phyloP scores from a whole-genome alignment of 2,888 invertebrate genomes.

The Agrochola macilenta region DNA sequence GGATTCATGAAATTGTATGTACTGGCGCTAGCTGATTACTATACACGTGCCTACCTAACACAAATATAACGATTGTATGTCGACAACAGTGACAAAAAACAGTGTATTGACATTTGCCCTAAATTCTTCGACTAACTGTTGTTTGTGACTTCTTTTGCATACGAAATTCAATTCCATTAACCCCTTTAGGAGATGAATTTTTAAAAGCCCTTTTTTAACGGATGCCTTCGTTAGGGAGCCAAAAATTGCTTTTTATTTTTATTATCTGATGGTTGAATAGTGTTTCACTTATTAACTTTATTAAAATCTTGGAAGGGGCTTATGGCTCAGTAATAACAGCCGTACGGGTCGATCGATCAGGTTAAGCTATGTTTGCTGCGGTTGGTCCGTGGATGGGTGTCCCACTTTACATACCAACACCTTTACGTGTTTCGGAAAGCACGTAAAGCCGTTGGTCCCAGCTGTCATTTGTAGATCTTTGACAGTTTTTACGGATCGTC shows the following conservation, averaged over 20 bases:
- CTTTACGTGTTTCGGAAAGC: too few species aligned
- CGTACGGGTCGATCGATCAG: too few species aligned
- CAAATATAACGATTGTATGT: not conserved
- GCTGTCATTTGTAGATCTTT: too few species aligned
- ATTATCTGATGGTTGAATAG: too few species aligned
- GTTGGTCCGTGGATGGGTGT: too few species aligned
- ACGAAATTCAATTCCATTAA: conserved; percentile 7
- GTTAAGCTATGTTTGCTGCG: too few species aligned
- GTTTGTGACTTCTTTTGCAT: not conserved
- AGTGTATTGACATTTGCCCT: not conserved
- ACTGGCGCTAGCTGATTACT: not conserved
- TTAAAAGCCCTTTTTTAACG: not conserved
- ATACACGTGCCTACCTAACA: not conserved
- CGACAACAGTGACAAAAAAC: not conserved
- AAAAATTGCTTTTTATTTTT: not conserved
- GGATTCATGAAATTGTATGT: not conserved
- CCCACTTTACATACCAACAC: too few species aligned
- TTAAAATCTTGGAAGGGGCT: too few species aligned
- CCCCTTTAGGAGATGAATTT: not conserved
- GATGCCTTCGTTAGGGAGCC: not conserved
- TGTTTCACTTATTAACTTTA: not conserved
- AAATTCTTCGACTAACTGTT: not conserved
- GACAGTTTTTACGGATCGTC: too few species aligned
- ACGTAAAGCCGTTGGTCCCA: too few species aligned
- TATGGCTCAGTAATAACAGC: too few species aligned